phyloP scores from a whole-genome alignment of 2,797 vertebrate species.

The Buceros bicornis region DNA sequence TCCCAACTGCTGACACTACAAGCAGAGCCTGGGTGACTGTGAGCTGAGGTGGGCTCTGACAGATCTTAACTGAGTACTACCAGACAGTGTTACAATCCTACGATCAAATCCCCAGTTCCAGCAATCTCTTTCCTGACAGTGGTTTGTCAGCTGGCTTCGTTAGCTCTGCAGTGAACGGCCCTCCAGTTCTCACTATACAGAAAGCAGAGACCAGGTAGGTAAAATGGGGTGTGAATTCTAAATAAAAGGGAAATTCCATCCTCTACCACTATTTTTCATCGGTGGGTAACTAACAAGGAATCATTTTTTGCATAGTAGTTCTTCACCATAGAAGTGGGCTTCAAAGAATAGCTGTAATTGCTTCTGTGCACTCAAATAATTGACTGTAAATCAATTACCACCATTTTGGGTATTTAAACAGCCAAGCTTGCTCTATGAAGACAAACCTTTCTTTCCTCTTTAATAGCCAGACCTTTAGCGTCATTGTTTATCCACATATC shows the following conservation, averaged over 20 bases:
- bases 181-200: not conserved
- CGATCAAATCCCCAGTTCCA: not conserved
- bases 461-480: slow-evolving; percentile 65
- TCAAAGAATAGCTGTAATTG: slow-evolving; percentile 38
- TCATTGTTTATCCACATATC: slow-evolving; percentile 57
- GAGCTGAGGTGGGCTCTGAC: not conserved
- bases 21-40: not conserved
- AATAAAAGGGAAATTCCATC: slow-evolving; percentile 21
- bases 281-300: not conserved
- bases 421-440: not conserved
- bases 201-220: not conserved
- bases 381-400: slow-evolving; percentile 47
- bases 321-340: not conserved
- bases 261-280: not conserved
- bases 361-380: slow-evolving; percentile 51
- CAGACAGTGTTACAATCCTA: not conserved
- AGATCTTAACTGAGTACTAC: not conserved
- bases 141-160: not conserved
- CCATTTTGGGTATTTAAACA: slow-evolving; percentile 35
- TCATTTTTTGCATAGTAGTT: slow-evolving; percentile 22
- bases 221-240: not conserved
- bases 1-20: not conserved
- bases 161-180: not conserved
- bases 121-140: not conserved
- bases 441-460: slow-evolving; percentile 16